Conservation (phyloP, 92 coral and sea anemone genomes). For the Palythoa heliodiscus region DNA sequence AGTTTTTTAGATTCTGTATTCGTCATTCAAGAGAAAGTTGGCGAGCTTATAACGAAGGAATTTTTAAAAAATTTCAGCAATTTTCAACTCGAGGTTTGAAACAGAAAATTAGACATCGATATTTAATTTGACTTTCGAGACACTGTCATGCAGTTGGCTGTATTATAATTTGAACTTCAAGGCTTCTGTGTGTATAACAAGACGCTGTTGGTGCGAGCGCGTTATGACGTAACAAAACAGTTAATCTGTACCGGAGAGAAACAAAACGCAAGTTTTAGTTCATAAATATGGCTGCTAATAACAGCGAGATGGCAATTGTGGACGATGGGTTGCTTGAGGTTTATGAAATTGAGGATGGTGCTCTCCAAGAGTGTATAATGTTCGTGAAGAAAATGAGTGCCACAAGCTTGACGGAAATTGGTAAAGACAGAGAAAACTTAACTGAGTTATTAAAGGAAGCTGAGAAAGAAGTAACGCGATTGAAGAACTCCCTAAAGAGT, state of each 20-base stretch:
- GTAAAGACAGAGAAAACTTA: slow-evolving; percentile 77
- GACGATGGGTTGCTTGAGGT: slow-evolving; percentile 93
- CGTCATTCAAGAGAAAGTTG: not conserved
- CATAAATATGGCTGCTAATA: slow-evolving; percentile 44
- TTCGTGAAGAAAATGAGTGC: slow-evolving; percentile 96
- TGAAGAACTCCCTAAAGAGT: slow-evolving; percentile 73
- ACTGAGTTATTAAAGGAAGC: slow-evolving; percentile 83
- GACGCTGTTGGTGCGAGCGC: not conserved
- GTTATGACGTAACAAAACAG: slow-evolving; percentile 36
- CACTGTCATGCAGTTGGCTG: not conserved
- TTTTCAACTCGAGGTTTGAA: not conserved
- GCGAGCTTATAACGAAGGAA: not conserved
- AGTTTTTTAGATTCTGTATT: not conserved
- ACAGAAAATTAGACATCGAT: not conserved
- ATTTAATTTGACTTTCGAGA: not conserved
- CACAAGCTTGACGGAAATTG: slow-evolving; percentile 86
- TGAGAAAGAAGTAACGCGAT: slow-evolving; percentile 81
- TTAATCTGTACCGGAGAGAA: not conserved
- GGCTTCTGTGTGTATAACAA: not conserved
- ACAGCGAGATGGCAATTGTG: slow-evolving; percentile 85
- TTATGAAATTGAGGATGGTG: slow-evolving; percentile 83
- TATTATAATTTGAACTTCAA: not conserved
- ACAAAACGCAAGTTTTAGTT: not conserved
- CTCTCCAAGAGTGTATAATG: slow-evolving; percentile 97
- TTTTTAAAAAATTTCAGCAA: not conserved